phyloP scores from a whole-genome alignment of 2,888 invertebrate species.

The Cryptocheilus praepositus region DNA sequence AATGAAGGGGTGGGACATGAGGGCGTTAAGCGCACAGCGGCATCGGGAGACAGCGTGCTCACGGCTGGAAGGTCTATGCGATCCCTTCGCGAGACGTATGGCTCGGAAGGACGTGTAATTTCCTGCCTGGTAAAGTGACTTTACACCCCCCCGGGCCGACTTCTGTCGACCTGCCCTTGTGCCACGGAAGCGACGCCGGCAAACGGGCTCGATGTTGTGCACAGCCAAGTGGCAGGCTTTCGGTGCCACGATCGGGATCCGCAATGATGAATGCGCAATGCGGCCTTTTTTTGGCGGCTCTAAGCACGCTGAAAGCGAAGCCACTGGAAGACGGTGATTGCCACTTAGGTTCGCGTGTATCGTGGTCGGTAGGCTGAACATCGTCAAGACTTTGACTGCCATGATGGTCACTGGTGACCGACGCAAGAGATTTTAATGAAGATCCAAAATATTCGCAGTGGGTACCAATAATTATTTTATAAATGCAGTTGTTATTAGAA shows the following conservation, averaged over 20 bases:
- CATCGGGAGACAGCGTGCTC: slow-evolving; percentile 18
- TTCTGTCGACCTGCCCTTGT: slow-evolving; percentile 1
- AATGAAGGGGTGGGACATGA: slow-evolving; percentile 48
- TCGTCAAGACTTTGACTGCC: no score
- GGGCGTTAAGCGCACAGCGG: slow-evolving; percentile 8
- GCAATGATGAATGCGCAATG: slow-evolving; percentile 17
- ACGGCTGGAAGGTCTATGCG: slow-evolving; percentile 22
- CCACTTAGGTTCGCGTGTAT: no score
- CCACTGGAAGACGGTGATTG: slow-evolving; percentile 10
- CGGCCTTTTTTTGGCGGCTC: no score
- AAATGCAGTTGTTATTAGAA: no score
- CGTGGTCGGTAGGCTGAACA: no score
- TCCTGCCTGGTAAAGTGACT: slow-evolving; percentile 68
- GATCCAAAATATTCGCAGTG: no score
- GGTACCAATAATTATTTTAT: no score
- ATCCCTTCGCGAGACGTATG: slow-evolving; percentile 56
- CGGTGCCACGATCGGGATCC: slow-evolving; percentile 5
- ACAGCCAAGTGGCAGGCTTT: no score
- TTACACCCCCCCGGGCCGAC: slow-evolving; percentile 25
- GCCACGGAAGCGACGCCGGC: background rate
- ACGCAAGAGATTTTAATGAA: no score
- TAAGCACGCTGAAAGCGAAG: no score
- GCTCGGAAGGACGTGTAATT: slow-evolving; percentile 72
- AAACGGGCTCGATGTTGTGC: background rate
- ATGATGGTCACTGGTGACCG: no score